Conservation (phyloP, 1,140 invertebrate genomes). For the Pseudachorutes palmiensis region DNA sequence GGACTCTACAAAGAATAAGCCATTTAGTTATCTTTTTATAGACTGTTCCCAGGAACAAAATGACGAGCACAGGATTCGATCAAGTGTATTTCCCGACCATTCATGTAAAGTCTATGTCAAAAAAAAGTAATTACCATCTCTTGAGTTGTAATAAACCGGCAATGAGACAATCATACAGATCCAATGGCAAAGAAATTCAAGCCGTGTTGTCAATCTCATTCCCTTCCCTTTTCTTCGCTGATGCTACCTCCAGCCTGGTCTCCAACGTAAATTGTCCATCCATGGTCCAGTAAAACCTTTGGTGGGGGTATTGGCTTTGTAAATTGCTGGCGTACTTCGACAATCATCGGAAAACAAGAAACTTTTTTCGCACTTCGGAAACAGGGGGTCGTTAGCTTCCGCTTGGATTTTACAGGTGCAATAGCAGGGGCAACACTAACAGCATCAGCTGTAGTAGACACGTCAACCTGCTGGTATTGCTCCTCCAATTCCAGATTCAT, state of each 20-base stretch:
- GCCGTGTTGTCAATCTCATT: neutral
- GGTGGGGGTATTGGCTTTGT: neutral
- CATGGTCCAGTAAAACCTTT: neutral
- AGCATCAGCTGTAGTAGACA: neutral
- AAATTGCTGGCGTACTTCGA: neutral
- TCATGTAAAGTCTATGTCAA: conserved; percentile 21
- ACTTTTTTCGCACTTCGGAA: neutral
- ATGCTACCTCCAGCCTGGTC: neutral
- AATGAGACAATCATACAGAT: neutral
- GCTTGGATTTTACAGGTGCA: neutral
- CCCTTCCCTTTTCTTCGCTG: neutral
- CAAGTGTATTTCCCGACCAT: conserved; percentile 18
- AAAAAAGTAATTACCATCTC: conserved; percentile 1
- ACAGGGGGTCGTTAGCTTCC: neutral
- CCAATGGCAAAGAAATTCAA: neutral
- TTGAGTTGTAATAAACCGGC: neutral
- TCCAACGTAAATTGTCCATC: neutral
- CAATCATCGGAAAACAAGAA: neutral
- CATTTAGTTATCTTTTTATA: conserved; percentile 17
- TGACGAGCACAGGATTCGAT: conserved; percentile 14
- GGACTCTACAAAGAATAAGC: conserved; percentile 10
- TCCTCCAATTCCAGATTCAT: too few relatives aligned
- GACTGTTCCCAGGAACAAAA: conserved; percentile 21
- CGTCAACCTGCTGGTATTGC: neutral
- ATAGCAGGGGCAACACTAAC: neutral